phyloP scores from a whole-genome alignment of 1,140 invertebrate genomes.

The Cyrtorhinus lividipennis region DNA sequence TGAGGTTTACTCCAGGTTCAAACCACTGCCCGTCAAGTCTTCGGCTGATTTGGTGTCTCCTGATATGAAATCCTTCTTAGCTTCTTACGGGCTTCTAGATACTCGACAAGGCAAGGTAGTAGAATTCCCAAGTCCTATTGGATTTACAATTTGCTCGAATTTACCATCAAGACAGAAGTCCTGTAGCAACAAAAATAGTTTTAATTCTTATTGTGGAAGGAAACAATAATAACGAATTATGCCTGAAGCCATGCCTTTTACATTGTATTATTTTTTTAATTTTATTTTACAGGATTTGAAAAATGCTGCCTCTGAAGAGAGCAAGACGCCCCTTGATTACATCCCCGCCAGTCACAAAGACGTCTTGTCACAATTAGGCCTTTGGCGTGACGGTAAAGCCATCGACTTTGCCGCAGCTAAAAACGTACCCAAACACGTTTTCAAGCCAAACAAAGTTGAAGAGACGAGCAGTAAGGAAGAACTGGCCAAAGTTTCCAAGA shows the following conservation, averaged over 20 bases:
- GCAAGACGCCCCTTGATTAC: constrained; percentile 3
- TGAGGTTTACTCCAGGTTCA: constrained; percentile 39
- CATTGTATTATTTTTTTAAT: no score
- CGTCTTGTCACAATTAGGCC: neutral
- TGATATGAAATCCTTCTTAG: constrained; percentile 41
- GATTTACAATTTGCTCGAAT: no score
- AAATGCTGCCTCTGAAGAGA: neutral
- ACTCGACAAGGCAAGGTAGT: constrained; percentile 15
- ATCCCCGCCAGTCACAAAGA: constrained; percentile 3
- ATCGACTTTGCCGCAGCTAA: constrained; percentile 10
- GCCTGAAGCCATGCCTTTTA: no score
- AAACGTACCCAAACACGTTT: constrained; percentile 28
- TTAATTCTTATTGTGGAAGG: no score
- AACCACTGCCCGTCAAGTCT: constrained; percentile 36
- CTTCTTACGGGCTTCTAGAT: constrained; percentile 37
- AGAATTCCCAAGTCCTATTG: neutral
- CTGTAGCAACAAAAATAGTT: no score
- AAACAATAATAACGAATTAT: no score
- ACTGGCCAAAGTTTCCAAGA: constrained; percentile 32
- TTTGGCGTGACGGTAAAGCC: neutral
- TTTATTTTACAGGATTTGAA: neutral
- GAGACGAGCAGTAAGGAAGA: constrained; percentile 26
- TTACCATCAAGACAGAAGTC: no score
- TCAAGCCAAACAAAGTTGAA: constrained; percentile 32
- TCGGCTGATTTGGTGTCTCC: constrained; percentile 27